Evolutionary conservation across 2,888 invertebrate species (phyloP).

Genomic region (Spisula subtruncata): DNA sequence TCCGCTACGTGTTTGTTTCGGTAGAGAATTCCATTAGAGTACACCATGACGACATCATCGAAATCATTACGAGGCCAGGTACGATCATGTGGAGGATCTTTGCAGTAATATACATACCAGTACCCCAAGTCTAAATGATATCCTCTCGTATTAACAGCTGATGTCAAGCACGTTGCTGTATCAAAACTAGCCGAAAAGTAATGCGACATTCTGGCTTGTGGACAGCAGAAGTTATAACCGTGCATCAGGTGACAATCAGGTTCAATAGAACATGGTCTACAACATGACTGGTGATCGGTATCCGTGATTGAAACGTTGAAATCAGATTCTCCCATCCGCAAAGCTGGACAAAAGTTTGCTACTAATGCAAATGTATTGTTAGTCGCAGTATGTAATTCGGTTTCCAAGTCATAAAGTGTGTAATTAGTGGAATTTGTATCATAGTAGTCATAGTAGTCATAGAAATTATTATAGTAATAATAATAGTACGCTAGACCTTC

Average conservation of each 20-base stretch:
- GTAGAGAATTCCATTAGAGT: background rate
- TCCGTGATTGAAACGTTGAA: background rate
- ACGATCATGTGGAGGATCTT: too few species aligned
- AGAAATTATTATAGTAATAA: too few species aligned
- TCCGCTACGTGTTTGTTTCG: background rate
- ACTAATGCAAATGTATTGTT: background rate
- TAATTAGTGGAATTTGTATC: too few species aligned
- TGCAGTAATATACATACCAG: background rate
- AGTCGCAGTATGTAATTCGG: background rate
- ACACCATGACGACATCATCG: conserved; percentile 7
- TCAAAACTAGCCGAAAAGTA: background rate
- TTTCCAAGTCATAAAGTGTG: too few species aligned
- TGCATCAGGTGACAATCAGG: background rate
- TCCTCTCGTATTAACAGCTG: background rate
- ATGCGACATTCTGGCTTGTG: background rate
- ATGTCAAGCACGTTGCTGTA: background rate
- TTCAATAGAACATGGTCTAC: background rate
- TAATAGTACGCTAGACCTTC: too few species aligned
- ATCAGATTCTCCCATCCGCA: background rate
- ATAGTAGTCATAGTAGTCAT: too few species aligned
- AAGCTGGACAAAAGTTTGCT: background rate
- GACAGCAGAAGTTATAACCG: background rate
- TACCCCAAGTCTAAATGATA: background rate
- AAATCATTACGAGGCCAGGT: background rate
- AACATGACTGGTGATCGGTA: background rate